These are phyloP conservation scores for Pocillopora verrucosa DNA, from an alignment of 64 coral and sea anemone species.

Conservation along the genomic window DNA sequence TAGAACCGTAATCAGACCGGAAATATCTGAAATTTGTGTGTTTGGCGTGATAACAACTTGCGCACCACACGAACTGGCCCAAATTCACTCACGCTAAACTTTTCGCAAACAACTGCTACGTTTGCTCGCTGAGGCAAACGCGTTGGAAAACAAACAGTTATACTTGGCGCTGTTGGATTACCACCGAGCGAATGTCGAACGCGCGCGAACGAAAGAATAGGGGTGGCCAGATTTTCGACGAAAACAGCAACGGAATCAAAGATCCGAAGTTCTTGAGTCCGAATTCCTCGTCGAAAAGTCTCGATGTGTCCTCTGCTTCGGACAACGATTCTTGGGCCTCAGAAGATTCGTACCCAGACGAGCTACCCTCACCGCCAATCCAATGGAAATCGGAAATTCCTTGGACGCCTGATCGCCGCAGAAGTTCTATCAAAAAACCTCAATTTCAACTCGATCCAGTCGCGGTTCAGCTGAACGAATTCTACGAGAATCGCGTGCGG, in stretches of 20 bases:
- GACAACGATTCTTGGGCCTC: conserved; percentile 73
- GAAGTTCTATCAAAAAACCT: conserved; percentile 86
- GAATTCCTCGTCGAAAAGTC: conserved; percentile 22
- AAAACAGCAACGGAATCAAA: conserved; percentile 16
- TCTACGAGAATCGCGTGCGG: conserved; percentile 95
- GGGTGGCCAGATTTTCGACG: conserved; percentile 22
- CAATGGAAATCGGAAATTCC: conserved; percentile 66
- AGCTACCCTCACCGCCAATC: conserved; percentile 6
- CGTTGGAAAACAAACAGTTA: conserved; percentile 3
- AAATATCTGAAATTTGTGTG: conserved; percentile 23
- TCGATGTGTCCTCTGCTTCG: conserved; percentile 36
- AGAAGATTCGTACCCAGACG: conserved; percentile 41
- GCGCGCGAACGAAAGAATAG: conserved; percentile 7
- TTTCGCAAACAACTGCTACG: neutral
- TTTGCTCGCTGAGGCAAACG: conserved; percentile 10
- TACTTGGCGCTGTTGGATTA: neutral
- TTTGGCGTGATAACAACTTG: conserved; percentile 9
- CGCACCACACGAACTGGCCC: neutral
- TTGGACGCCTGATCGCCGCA: conserved; percentile 39
- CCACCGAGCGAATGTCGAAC: conserved; percentile 1
- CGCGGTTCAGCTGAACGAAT: conserved; percentile 81
- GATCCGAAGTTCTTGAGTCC: conserved; percentile 13
- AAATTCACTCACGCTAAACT: conserved; percentile 8
- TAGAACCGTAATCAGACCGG: neutral
- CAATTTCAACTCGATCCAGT: conserved; percentile 83